Evolutionary conservation across 1,140 invertebrate species (phyloP), one percentile per base, ranked within the genome.

Genomic region (Cydia splendana): DNA sequence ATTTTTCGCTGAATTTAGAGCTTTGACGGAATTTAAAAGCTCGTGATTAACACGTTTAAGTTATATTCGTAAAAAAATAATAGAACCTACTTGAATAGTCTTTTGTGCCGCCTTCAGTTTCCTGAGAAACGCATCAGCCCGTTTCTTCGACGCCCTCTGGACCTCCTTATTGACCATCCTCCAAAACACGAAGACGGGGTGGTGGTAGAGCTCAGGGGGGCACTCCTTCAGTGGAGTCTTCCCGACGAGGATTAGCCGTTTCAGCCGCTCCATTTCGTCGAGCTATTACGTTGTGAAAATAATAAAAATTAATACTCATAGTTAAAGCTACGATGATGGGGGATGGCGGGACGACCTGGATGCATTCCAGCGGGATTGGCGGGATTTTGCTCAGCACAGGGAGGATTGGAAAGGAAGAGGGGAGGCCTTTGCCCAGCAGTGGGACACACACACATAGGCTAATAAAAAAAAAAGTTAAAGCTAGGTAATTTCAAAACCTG

Each of bases 101-200:
- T 92, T 93, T 78, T 94, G 93, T 6, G 91, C 86, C 7, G 94
- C 93, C 62, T 94, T 94, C 45, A 95, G 87, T 76, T 94, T 93
- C 65, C 95, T 95, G 67, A 94, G 95, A 80, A 95, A 94, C 2
- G 94, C 92, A 77, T 95, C 95, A 4, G 91, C 90, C 15, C 91
- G 82, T 79, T 93, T 93, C 80, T 93, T 93, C 1, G 91, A 90
- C 5, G 91, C 90, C 76, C 81, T 91, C 1, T 90, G 90, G 3
- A 94, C 91, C 79, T 94, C 93, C 45, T 88, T 84, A 69, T 94
- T 93, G 34, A 94, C 91, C 86, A 93, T 90, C 24, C 91, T 84
- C 93, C 93, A 94, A 78, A 96, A 95, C 18, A 95, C 93, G 87
- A 96, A 95, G 2, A 96, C 94, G 9, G 96, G 95, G 91, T 96